Percentiles rank a stretch among this genome's conserved stretches.
Conservation (phyloP, 2,797 vertebrate genomes). For the Craterocephalus amniculus region DNA sequence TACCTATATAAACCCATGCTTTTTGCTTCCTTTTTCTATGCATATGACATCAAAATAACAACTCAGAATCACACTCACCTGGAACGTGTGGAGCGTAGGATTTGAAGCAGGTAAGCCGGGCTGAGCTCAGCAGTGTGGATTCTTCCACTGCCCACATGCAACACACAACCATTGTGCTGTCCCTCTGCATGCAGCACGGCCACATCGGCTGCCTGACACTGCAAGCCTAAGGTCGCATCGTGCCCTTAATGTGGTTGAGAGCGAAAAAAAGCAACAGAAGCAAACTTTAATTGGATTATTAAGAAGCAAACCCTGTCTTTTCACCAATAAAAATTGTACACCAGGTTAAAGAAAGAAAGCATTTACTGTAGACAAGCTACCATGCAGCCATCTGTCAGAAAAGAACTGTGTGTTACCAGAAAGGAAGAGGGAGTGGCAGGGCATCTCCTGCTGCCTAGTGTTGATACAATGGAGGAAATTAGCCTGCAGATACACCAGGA, state of each 20-base stretch:
- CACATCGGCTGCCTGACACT: constrained; percentile 62
- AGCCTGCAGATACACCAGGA: constrained; percentile 89
- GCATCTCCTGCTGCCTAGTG: constrained; percentile 90
- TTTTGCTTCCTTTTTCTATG: background rate
- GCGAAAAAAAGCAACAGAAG: background rate
- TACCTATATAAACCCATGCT: constrained; percentile 9
- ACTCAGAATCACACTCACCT: constrained; percentile 44
- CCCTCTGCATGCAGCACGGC: constrained; percentile 71
- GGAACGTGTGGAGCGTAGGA: constrained; percentile 71
- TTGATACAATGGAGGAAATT: constrained; percentile 94
- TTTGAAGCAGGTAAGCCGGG: constrained; percentile 78
- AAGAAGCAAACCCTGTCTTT: background rate
- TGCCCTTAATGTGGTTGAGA: constrained; percentile 72
- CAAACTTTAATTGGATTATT: background rate
- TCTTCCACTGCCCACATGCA: constrained; percentile 83
- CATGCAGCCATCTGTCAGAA: constrained; percentile 2
- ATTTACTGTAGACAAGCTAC: background rate
- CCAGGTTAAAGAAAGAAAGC: background rate
- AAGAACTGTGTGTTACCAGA: constrained; percentile 81
- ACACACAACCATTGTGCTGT: constrained; percentile 62
- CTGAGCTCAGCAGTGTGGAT: constrained; percentile 80
- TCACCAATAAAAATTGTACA: background rate
- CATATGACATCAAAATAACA: background rate
- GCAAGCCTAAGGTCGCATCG: constrained; percentile 75
- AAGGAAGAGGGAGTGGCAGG: constrained; percentile 93